A percentile compares a stretch with the other conserved stretches of the same genome.
These are phyloP conservation scores for Gibbula magus DNA, from an alignment of 2,888 invertebrate genomes.

Conservation along the genomic window DNA sequence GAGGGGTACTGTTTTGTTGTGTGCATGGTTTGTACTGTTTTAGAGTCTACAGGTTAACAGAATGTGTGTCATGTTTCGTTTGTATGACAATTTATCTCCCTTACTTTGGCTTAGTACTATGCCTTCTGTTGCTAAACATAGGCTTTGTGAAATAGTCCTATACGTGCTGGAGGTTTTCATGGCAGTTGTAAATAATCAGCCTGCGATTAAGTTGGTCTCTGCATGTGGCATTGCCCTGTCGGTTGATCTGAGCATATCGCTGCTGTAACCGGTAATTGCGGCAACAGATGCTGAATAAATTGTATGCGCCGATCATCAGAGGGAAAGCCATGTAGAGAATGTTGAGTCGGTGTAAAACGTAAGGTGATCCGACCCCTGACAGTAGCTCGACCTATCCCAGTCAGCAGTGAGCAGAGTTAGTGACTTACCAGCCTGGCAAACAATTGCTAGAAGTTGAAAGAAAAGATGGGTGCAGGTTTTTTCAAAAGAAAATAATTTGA, in stretches of 20 bases:
- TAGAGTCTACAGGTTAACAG: no score
- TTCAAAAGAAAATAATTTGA: no score
- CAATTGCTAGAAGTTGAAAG: no score
- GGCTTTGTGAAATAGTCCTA: not conserved
- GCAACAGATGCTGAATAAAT: not conserved
- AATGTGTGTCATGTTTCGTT: not conserved
- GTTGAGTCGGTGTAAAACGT: not conserved
- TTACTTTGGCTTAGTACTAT: not conserved
- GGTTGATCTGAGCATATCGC: not conserved
- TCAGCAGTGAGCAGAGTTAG: no score
- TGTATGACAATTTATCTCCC: not conserved
- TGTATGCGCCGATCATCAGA: not conserved
- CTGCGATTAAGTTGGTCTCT: not conserved
- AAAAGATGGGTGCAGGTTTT: no score
- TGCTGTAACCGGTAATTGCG: not conserved
- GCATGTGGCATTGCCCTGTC: not conserved
- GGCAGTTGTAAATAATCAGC: no score
- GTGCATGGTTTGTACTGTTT: no score
- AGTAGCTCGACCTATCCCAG: no score
- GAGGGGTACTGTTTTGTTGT: no score
- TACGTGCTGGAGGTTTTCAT: no score
- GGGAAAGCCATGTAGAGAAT: not conserved
- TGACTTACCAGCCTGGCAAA: no score
- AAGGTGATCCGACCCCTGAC: not conserved
- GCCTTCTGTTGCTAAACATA: not conserved